Evolutionary conservation across 2,797 vertebrate genomes (phyloP).

Genomic region (Tinamus major): DNA sequence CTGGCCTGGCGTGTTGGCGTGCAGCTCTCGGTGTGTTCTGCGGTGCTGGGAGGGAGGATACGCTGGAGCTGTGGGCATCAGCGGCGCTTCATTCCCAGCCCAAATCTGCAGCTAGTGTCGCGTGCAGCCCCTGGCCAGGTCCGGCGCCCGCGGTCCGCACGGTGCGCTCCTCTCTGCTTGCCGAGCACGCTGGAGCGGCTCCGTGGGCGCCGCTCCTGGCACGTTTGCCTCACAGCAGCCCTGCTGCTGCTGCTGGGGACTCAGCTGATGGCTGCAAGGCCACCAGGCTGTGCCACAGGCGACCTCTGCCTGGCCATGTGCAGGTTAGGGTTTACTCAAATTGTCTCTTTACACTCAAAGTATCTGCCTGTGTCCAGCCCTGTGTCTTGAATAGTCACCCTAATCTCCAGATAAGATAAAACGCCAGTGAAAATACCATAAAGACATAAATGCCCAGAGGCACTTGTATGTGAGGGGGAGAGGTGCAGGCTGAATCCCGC

Average conservation of each 20-base stretch:
- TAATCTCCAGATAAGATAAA: constrained; percentile 59
- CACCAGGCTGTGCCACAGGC: rapidly evolving
- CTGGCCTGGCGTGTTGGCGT: background rate
- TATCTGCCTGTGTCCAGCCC: background rate
- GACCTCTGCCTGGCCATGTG: background rate
- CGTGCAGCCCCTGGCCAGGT: background rate
- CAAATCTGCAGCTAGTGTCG: background rate
- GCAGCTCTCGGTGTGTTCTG: background rate
- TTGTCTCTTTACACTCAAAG: background rate
- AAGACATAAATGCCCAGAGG: background rate
- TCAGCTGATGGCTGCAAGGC: background rate
- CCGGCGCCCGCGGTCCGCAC: rapidly evolving
- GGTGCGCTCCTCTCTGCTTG: background rate
- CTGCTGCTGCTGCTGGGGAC: background rate
- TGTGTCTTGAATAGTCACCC: background rate
- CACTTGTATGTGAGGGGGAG: background rate
- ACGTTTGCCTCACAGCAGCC: background rate
- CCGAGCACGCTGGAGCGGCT: background rate
- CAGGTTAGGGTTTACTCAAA: background rate
- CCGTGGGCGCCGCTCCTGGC: background rate
- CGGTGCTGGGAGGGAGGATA: background rate
- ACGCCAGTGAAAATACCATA: constrained; percentile 11
- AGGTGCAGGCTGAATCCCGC: background rate
- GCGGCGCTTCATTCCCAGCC: background rate
- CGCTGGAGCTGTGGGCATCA: background rate